A percentile compares a stretch with the other conserved stretches of the same genome.
Conservation (phyloP, 1,140 invertebrate genomes). For the Spodoptera frugiperda region DNA sequence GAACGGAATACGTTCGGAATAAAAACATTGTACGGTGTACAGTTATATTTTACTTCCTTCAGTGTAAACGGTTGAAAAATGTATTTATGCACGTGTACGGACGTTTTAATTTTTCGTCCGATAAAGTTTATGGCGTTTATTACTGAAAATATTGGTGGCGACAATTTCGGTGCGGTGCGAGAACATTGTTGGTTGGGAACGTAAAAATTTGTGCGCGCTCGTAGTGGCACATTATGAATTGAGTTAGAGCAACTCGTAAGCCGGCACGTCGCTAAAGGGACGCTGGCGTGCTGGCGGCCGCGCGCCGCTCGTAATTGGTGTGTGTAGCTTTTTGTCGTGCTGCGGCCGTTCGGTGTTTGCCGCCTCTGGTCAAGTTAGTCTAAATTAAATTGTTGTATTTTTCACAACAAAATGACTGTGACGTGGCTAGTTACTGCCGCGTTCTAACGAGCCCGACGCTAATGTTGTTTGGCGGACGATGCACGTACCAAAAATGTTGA, state of each 20-base stretch:
- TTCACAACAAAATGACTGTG: constrained; percentile 78
- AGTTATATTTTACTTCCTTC: constrained; percentile 39
- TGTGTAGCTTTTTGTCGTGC: constrained; percentile 77
- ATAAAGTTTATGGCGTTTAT: constrained; percentile 40
- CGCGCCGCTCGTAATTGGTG: constrained; percentile 73
- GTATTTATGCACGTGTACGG: constrained; percentile 34
- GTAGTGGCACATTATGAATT: constrained; percentile 75
- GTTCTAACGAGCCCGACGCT: constrained; percentile 73
- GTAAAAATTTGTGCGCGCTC: constrained; percentile 62
- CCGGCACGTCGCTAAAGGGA: constrained; percentile 49
- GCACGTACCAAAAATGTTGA: constrained; percentile 62
- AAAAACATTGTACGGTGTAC: constrained; percentile 38
- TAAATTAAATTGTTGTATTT: constrained; percentile 85
- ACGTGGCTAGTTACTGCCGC: constrained; percentile 60
- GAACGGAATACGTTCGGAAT: constrained; percentile 18
- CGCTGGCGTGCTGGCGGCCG: constrained; percentile 38
- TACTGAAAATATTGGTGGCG: constrained; percentile 29
- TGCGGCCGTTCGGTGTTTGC: constrained; percentile 71
- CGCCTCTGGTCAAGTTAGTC: constrained; percentile 75
- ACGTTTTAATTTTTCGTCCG: constrained; percentile 41
- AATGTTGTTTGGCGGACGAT: constrained; percentile 70
- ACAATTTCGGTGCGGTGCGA: constrained; percentile 24
- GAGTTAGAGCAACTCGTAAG: constrained; percentile 74
- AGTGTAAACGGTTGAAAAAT: constrained; percentile 37
- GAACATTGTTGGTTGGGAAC: constrained; percentile 50